Base-by-base conservation (phyloP, 2,113 vertebrate species). In the Esox niger region DNA sequence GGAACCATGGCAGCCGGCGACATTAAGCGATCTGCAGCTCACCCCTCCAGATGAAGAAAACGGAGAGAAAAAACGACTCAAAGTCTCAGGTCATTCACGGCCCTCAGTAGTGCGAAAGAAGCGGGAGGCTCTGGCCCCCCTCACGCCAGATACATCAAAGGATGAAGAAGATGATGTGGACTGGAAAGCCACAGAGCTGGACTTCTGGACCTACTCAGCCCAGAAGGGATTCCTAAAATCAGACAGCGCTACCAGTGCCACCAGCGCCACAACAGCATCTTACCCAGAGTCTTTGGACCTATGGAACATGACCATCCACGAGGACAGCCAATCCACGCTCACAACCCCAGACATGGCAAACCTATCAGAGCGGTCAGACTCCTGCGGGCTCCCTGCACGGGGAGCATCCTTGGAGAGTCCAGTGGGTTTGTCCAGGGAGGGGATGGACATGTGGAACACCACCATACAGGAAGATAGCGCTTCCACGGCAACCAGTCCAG, bases 401-500 rank as follows among this genome's bases (percentile, higher is more conserved):
- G 1, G 20, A 21, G 15, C 31, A 26, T 87, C 82, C 4, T 20
- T 86, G 7, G 88, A 86, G 75, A 88, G 86, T 77, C 84, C 85
- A 2, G 9, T 29, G 20, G 83, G 79, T 67, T 77, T 64, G 8
- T 38, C 69, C 35, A 73, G 82, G 23, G 74, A 76, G 54, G 83
- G 84, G 27, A 90, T 91, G 88, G 86, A 75, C 69, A 79, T 91
- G 71, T 94, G 91, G 90, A 92, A 90, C 84, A 88, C 89, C 70
- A 92, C 92, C 60, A 87, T 94, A 79, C 90, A 88, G 77, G 87
- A 93, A 66, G 92, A 88, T 65, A 87, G 84, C 61, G 88, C 86
- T 4, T 94, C 94, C 20, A 86, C 89, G 80, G 80, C 86, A 66
- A 92, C 93, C 8, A 94, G 90, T 69, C 93, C 94, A 2, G 93